Base-by-base conservation (phyloP, 2,888 invertebrate species). In the Trypoxylon attenuatum region DNA sequence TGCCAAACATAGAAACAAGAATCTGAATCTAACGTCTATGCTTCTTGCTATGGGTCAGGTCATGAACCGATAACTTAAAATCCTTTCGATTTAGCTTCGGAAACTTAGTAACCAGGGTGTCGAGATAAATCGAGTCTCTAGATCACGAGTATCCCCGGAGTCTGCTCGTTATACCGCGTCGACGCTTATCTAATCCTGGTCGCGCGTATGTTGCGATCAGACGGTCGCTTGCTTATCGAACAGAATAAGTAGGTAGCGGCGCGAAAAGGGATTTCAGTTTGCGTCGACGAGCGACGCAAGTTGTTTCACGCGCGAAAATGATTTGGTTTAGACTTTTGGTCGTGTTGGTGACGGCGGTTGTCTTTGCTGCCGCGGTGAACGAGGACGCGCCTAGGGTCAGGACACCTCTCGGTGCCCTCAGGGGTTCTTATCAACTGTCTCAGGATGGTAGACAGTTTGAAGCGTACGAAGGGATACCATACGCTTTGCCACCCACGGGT, bases 381-480 rank as follows among this genome's bases (percentile, higher is more conserved):
- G 4, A 51, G 5, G 62, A 46, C 1, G 51, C 65, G n/a, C 82
- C 83, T 2, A 71, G 52, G 21, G 72, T 82, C 0, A 68, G 71
- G 59, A 84, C 78, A 39, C 72, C 80, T 6, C 56, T 79, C 6
- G 84, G 83, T 50, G 68, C 54, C 2, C 61, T 84, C 18, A 73
- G 54, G 41, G 84, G 84, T 16, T 80, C 79, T 13, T 71, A 80
- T 54, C 78, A 80, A 52, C 43, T 53, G 15, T 84, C 84, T 1
- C 67, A 69, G 15, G 69, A 80, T 51, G 82, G 83, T 23, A 74
- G 73, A 47, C 65, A 69, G 23, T 82, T 75, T n/a, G 73, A 77
- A 47, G 81, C 82, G 6, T 84, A 80, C 51, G 82, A 83, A 64
- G 84, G 84, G 2, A 79, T 84, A 16, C 84, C 84, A 10, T 84